A percentile compares a stretch with the other conserved stretches of the same genome.
phyloP scores from a whole-genome alignment of 1,140 invertebrate species.

The Ips nitidus region DNA sequence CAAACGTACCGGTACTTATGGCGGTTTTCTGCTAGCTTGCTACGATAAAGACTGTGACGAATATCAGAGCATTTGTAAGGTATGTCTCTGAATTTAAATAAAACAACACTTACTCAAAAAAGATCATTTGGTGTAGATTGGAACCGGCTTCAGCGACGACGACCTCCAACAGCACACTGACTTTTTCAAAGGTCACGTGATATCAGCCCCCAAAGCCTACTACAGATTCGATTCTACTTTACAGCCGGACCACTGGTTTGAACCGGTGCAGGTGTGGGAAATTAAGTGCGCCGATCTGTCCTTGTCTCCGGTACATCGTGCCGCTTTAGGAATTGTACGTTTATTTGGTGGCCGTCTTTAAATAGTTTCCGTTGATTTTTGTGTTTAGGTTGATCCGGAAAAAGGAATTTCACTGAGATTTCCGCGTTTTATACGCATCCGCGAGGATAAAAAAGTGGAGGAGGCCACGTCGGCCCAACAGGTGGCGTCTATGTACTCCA shows the following conservation, averaged over 20 bases:
- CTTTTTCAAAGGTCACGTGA: constrained; percentile 76
- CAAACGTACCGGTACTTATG: constrained; percentile 91
- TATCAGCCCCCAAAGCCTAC: constrained; percentile 78
- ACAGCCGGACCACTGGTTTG: constrained; percentile 95
- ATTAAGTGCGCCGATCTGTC: constrained; percentile 98
- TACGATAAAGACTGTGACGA: constrained; percentile 92
- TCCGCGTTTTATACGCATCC: constrained; percentile 88
- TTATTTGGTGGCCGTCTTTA: constrained; percentile 4
- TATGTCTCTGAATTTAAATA: constrained; percentile 47
- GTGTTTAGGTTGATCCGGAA: constrained; percentile 75
- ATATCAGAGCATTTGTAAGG: constrained; percentile 91
- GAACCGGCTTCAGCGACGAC: constrained; percentile 96
- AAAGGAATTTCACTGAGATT: constrained; percentile 96
- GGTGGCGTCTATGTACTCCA: constrained; percentile 80
- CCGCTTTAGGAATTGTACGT: constrained; percentile 82
- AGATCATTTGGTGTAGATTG: constrained; percentile 67
- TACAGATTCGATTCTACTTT: constrained; percentile 78
- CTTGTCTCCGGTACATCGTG: constrained; percentile 91
- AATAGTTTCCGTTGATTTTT: constrained; percentile 7
- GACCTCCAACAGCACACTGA: constrained; percentile 77
- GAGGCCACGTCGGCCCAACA: constrained; percentile 91
- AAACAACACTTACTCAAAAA: not conserved
- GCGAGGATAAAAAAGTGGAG: constrained; percentile 93
- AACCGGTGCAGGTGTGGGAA: constrained; percentile 93
- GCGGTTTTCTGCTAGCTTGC: constrained; percentile 96